Evolutionary conservation across 2,888 invertebrate genomes (phyloP).

Genomic region (Monopis laevigella): DNA sequence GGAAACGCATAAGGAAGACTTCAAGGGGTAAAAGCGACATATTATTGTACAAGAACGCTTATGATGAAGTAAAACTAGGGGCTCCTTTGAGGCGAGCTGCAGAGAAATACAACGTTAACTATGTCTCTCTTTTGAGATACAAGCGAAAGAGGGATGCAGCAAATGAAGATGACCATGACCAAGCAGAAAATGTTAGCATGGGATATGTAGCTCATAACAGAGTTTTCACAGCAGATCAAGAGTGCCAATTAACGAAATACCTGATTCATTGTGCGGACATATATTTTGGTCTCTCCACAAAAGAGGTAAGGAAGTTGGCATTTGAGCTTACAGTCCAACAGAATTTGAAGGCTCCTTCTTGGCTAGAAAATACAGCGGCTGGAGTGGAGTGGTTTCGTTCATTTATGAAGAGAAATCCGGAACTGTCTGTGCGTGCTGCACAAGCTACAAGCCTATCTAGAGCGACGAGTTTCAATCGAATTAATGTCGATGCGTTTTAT

Average conservation of each 20-base stretch:
- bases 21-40: slow-evolving; percentile 2
- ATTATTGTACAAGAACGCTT: slow-evolving; percentile 1
- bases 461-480: slow-evolving; percentile 21
- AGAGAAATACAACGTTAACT: background rate
- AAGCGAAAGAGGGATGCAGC: slow-evolving; percentile 7
- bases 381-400: slow-evolving; percentile 19
- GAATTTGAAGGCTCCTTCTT: slow-evolving; percentile 14
- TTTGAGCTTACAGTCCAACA: slow-evolving; percentile 14
- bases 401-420: slow-evolving; percentile 22
- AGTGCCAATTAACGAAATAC: slow-evolving; percentile 12
- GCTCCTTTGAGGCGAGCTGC: slow-evolving; percentile 4
- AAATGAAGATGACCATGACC: slow-evolving; percentile 9
- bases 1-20: slow-evolving; percentile 2
- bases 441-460: slow-evolving; percentile 21
- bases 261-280: slow-evolving; percentile 13
- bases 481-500: slow-evolving; percentile 21
- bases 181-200: slow-evolving; percentile 4
- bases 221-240: slow-evolving; percentile 14
- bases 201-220: slow-evolving; percentile 14
- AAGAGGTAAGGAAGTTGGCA: slow-evolving; percentile 16
- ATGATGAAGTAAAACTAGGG: background rate
- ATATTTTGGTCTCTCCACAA: slow-evolving; percentile 14
- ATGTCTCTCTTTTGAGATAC: slow-evolving; percentile 4
- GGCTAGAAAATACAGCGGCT: slow-evolving; percentile 16
- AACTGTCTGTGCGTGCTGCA: slow-evolving; percentile 21